Evolutionary conservation across 2,888 invertebrate genomes (phyloP), one percentile per base, ranked within the genome.

Genomic region (Lasioglossum lativentre): DNA sequence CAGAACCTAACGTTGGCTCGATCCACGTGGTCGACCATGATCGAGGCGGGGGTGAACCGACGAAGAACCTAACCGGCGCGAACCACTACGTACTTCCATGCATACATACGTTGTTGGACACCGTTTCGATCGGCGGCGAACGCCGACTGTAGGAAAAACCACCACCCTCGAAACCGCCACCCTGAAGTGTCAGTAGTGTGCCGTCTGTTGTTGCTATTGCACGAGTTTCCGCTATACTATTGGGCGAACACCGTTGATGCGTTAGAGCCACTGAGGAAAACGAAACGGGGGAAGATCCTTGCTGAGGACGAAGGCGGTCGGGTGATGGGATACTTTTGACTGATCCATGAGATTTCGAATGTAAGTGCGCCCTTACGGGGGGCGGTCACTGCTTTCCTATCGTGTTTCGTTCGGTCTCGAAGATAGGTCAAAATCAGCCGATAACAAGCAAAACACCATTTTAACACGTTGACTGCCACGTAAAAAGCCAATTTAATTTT

Each of bases 91-190:
- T n/a, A 59, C 14, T 23, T 59, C 8, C 52, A 52, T 23, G 52
- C n/a, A n/a, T 52, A 52, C 52, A 8, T 66, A 66, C 66, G 23
- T 30, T 4, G 66, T 34, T 66, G 34, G 23, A 66, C 66, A 66
- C 34, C 70, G 88, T 89, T 92, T 92, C 92, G 92, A 92, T 92
- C 92, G 91, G 52, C 72, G 79, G 80, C 77, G 71, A 77, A 83
- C 86, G 80, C 79, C 80, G 83, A 88, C 90, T 89, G 85, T 91
- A 88, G 90, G 74, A 79, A 82, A 83, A 88, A 88, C 87, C 74
- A 83, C 85, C 88, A 80, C 85, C 87, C 84, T 88, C 83, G 91
- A 92, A 91, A 92, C 92, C 89, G 91, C 88, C 86, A 83, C 84
- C 83, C 78, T 80, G 70, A 79, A 86, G 84, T 89, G 90, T 89